phyloP scores from a whole-genome alignment of 2,797 vertebrate species.

The Crocodylus rhombifer region DNA sequence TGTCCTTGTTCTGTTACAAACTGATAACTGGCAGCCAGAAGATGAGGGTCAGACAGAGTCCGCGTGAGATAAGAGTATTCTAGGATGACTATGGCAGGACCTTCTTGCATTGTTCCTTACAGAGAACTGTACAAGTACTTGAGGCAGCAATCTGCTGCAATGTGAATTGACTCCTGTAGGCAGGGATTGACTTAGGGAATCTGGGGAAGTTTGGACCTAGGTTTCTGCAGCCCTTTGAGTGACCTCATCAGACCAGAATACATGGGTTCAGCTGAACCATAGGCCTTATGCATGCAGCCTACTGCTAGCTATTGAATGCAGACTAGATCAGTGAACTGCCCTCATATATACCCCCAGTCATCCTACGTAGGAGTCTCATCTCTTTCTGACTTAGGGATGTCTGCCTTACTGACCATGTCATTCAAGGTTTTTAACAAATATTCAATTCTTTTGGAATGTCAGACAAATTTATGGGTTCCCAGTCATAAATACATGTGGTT shows the following conservation, averaged over 20 bases:
- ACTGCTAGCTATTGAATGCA: not conserved
- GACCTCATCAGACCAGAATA: not conserved
- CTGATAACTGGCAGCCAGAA: not conserved
- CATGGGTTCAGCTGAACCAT: constrained; percentile 31
- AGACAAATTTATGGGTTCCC: not conserved
- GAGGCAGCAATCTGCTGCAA: not conserved
- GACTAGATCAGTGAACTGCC: not conserved
- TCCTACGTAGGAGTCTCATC: not conserved
- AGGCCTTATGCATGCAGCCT: not conserved
- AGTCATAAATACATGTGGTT: not conserved
- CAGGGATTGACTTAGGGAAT: not conserved
- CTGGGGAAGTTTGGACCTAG: not conserved
- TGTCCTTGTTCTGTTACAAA: not conserved
- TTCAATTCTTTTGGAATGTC: not conserved
- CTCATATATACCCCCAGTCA: no score
- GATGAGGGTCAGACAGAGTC: no score
- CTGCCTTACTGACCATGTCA: not conserved
- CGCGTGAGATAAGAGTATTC: no score
- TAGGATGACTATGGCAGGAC: no score
- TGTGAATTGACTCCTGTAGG: not conserved
- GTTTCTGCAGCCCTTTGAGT: not conserved
- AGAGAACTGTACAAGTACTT: not conserved
- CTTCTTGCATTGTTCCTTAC: not conserved
- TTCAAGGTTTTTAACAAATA: not conserved
- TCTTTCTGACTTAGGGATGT: not conserved